A percentile compares a stretch with the other conserved stretches of the same genome.
Conservation (phyloP, 2,797 vertebrate species). For the Hemibagrus guttatus region DNA sequence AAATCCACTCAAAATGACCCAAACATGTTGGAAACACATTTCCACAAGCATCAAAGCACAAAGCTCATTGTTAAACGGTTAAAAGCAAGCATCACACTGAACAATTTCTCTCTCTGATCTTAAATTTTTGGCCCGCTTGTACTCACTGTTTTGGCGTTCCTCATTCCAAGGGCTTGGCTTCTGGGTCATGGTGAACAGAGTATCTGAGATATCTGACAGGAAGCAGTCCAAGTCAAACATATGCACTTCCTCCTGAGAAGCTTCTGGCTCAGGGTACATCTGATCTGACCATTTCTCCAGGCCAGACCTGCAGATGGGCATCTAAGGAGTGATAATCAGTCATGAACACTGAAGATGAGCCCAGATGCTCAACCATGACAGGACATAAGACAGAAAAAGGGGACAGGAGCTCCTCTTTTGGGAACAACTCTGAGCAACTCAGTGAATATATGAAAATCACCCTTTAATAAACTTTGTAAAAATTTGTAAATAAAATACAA, state of each 20-base stretch:
- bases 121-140: background rate
- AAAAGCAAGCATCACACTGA: background rate
- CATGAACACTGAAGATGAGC: background rate
- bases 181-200: constrained; percentile 97
- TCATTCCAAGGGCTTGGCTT: constrained; percentile 77
- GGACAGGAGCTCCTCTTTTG: background rate
- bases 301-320: constrained; percentile 68
- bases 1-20: background rate
- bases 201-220: constrained; percentile 95
- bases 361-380: background rate
- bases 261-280: constrained; percentile 84
- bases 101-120: background rate
- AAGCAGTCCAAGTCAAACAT: constrained; percentile 92
- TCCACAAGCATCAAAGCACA: background rate
- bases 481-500: background rate
- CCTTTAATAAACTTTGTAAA: background rate
- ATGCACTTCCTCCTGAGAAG: constrained; percentile 81
- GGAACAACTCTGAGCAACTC: background rate
- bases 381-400: too few species aligned
- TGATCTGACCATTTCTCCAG: constrained; percentile 87
- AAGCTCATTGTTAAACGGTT: background rate
- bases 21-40: background rate
- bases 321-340: constrained; percentile 64
- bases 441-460: background rate
- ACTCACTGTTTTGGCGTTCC: constrained; percentile 82